These are phyloP conservation scores for Cantharis nigra DNA, from an alignment of 2,888 invertebrate genomes.

Conservation along the genomic window DNA sequence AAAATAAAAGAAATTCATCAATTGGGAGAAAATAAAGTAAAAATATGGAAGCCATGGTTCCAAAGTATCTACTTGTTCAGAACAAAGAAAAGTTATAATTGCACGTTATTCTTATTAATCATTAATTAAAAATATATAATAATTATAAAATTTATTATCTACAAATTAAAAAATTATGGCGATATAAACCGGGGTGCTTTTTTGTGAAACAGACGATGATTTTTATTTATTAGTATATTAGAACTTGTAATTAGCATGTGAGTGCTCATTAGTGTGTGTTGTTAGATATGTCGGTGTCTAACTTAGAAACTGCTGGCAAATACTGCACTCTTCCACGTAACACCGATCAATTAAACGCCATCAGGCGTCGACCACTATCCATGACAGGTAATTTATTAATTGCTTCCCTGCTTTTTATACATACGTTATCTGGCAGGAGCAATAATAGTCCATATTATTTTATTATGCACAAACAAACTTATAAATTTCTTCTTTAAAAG, in stretches of 20 bases:
- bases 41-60: too few species aligned
- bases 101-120: too few species aligned
- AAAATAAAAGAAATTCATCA: too few species aligned
- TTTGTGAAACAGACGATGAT: neutral
- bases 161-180: neutral
- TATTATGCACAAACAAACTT: neutral
- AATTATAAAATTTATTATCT: too few species aligned
- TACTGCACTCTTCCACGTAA: conserved; percentile 60
- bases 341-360: conserved; percentile 59
- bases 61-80: too few species aligned
- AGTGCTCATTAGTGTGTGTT: conserved; percentile 49
- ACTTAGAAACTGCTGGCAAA: conserved; percentile 63
- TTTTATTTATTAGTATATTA: neutral
- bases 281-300: conserved; percentile 49
- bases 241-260: conserved; percentile 40
- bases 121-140: too few species aligned
- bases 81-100: too few species aligned
- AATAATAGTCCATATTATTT: neutral
- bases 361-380: conserved; percentile 61
- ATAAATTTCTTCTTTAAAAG: neutral
- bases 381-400: conserved; percentile 60
- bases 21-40: too few species aligned
- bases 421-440: neutral
- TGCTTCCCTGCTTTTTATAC: neutral
- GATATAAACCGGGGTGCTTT: neutral